Evolutionary conservation across 2,113 vertebrate species (phyloP), one percentile per base, ranked within the genome.

Genomic region (Hemichromis elongatus): DNA sequence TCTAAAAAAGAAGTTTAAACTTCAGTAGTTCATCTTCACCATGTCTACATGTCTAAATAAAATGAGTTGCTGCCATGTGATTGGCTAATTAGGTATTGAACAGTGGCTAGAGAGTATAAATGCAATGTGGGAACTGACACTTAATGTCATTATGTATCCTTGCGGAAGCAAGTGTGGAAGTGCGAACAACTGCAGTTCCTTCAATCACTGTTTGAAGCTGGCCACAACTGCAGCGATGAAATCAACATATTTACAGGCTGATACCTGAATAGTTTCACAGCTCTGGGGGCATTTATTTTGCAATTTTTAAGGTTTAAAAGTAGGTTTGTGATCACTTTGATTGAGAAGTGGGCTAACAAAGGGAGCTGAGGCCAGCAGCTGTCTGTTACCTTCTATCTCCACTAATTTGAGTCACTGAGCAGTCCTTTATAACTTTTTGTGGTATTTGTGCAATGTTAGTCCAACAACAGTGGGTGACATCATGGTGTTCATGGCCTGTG

Each of bases 181-280:
- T 40, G 61, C 11, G 0, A 66, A 66, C 35, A 40, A 40, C 61
- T 66, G 61, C n/a, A 40, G 4, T 66, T 40, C 35, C 19, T 66
- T 21, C 35, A 5, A 21, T 21, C 11, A 21, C 6, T 0, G 1
- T 21, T 66, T 66, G 0, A 66, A n/a, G 61, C 11, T 21, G 19
- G 11, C 61, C 6, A 37, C 56, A 33, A 33, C 28, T 59, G 37
- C 33, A 0, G 33, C 12, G 10, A 63, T 13, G 33, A 68, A 40
- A 68, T 42, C n/a, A 68, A 9, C 0, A 1, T 5, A n/a, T 68
- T 68, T 16, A 68, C 63, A 68, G 63, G 13, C 5, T 24, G 37
- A 45, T 68, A 45, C 37, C 37, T 45, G 37, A 70, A 70, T 45
- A 70, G 13, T 70, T 42, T 70, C 7, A 70, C 37, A 42, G 21